Base-by-base conservation (phyloP, 1,140 invertebrate genomes). In the Drosophila serrata region DNA sequence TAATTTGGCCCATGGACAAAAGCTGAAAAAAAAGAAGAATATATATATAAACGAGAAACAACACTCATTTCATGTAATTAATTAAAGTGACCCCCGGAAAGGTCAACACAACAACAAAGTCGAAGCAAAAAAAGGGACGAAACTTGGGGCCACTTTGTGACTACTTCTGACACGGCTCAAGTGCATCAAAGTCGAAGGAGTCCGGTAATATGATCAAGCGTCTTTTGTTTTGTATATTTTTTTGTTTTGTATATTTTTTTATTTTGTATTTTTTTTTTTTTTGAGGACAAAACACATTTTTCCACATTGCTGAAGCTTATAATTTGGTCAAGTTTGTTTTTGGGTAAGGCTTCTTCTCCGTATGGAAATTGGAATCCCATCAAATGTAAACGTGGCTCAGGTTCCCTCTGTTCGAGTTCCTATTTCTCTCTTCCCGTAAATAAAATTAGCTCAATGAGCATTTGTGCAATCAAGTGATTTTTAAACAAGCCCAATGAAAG, bases 381-480 rank as follows among this genome's bases (percentile, higher is more conserved):
- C 67, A 82, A 87, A 87, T 87, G 82, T 87, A 75, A 82, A 69
- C 70, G 62, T 67, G 69, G 65, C 82, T 87, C 82, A 82, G 75
- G 79, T 79, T 87, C 55, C 82, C 68, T n/a, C 53, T 13, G 24
- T 8, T 15, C 45, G 24, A 27, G 45, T 29, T 17, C 39, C 35
- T 29, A 69, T 58, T 63, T 55, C 62, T 40, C 65, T 5, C 62
- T 24, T 40, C 22, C 17, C 57, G 68, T 70, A 82, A 81, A 86
- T 90, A 73, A 90, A 90, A 90, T 90, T 90, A 90, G 85, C 82
- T 79, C 86, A 90, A 90, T 90, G 85, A 90, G 85, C 85, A 90
- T 90, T 90, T 90, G 86, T 90, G 85, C 85, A 90, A 90, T 90
- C 85, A 90, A 90, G 81, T 90, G 85, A 90, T 81, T 90, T 76